These are phyloP conservation scores for Dryococelus australis DNA, from an alignment of 2,888 invertebrate species.

Conservation along the genomic window DNA sequence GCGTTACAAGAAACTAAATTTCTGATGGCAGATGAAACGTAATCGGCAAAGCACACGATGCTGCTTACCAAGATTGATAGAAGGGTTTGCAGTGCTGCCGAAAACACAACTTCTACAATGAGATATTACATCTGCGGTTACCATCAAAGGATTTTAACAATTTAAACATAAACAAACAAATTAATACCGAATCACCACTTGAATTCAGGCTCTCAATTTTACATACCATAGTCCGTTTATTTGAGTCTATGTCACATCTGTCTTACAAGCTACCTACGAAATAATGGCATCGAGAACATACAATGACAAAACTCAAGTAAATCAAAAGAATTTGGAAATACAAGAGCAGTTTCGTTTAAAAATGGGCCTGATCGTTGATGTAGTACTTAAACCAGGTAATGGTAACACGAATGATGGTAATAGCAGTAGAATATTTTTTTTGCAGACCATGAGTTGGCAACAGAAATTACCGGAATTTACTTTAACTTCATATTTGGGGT, in stretches of 20 bases:
- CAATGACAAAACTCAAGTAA: not conserved
- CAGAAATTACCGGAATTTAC: not conserved
- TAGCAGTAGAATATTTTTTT: not conserved
- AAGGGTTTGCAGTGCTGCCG: not conserved
- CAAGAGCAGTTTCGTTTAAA: not conserved
- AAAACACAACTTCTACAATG: not conserved
- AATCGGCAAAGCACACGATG: not conserved
- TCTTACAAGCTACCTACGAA: not conserved
- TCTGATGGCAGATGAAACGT: not conserved
- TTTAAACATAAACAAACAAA: not conserved
- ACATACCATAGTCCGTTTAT: slow-evolving; percentile 5
- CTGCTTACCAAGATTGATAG: not conserved
- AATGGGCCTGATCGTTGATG: not conserved
- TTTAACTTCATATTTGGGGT: not conserved
- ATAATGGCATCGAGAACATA: not conserved
- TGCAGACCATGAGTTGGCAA: not conserved
- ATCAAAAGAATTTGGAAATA: not conserved
- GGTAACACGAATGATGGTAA: not conserved
- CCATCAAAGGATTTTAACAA: not conserved
- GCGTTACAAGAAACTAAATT: not conserved
- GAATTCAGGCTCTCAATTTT: not conserved
- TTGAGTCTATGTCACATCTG: not conserved
- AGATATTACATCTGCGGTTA: slow-evolving; percentile 12
- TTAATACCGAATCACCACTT: not conserved
- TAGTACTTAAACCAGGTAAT: not conserved